Evolutionary conservation across 2,888 invertebrate species (phyloP).

Genomic region (Melinaea menophilus): DNA sequence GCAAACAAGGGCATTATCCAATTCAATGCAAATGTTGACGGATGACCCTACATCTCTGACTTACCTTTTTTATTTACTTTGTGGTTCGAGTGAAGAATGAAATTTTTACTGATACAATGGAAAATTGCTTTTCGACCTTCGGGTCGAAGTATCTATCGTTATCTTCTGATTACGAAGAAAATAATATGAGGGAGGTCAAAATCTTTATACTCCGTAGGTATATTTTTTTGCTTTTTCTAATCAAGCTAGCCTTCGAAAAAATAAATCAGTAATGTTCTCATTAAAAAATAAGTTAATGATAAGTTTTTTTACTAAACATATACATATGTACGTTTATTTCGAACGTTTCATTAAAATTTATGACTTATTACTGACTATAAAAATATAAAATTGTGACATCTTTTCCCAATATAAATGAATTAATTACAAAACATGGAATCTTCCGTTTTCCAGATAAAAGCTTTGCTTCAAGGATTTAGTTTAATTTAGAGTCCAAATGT

Average conservation of each 20-base stretch:
- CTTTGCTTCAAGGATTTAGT: slow-evolving; percentile 56
- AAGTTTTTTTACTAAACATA: no score
- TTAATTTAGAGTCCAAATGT: slow-evolving; percentile 61
- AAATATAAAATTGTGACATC: neutral
- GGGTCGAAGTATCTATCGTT: no score
- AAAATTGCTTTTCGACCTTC: slow-evolving; percentile 16
- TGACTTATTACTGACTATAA: no score
- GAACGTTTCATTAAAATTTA: no score
- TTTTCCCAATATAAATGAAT: neutral
- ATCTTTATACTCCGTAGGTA: no score
- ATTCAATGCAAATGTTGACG: slow-evolving; percentile 55
- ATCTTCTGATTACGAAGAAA: slow-evolving; percentile 9
- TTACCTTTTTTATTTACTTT: slow-evolving; percentile 44
- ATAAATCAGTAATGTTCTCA: no score
- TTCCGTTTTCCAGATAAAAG: slow-evolving; percentile 25
- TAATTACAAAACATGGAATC: slow-evolving; percentile 2
- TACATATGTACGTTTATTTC: no score
- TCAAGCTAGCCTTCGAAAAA: no score
- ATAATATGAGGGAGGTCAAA: slow-evolving; percentile 6
- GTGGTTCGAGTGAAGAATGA: slow-evolving; percentile 29
- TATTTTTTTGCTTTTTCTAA: no score
- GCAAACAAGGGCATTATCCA: slow-evolving; percentile 50
- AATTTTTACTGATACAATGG: slow-evolving; percentile 32
- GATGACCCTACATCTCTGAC: slow-evolving; percentile 40
- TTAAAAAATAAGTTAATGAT: no score